Evolutionary conservation across 1,140 invertebrate genomes (phyloP).

Genomic region (Zaprionus ghesquierei): DNA sequence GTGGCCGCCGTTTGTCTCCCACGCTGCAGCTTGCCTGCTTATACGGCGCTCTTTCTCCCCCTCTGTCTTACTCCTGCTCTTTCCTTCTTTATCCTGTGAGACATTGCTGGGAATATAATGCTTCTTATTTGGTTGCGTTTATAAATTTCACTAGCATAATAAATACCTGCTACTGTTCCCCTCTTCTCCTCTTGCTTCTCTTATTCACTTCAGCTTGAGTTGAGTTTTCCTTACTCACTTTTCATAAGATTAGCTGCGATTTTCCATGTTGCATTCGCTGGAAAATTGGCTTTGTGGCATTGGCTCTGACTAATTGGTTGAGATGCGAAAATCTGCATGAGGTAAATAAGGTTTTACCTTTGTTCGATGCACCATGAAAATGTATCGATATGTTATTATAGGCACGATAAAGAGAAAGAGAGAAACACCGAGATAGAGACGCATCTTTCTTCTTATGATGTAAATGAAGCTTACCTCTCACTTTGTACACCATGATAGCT

Average conservation of each 20-base stretch:
- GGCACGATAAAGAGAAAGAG: no score
- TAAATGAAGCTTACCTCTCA: background rate
- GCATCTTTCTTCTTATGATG: no score
- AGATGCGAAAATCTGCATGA: background rate
- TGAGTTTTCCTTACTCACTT: slow-evolving; percentile 15
- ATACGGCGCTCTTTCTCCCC: slow-evolving; percentile 2
- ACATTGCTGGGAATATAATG: slow-evolving; percentile 63
- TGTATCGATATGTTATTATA: no score
- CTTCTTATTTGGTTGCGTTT: slow-evolving; percentile 50
- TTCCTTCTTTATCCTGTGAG: slow-evolving; percentile 8
- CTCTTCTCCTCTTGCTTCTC: background rate
- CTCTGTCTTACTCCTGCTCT: background rate
- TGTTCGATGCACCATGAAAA: no score
- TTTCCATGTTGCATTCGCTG: slow-evolving; percentile 15
- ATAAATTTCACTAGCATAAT: slow-evolving; percentile 59
- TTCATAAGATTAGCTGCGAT: slow-evolving; percentile 10
- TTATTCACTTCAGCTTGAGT: slow-evolving; percentile 10
- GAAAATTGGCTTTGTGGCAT: slow-evolving; percentile 8
- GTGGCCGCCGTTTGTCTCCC: slow-evolving; percentile 75
- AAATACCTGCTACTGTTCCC: slow-evolving; percentile 22
- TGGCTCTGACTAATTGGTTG: background rate
- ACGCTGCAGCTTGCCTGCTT: slow-evolving; percentile 22
- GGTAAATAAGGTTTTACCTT: no score
- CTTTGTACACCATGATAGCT: background rate
- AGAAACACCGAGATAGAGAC: no score